These are phyloP conservation scores for Caiman crocodilus DNA, from an alignment of 2,797 vertebrate species.

Conservation along the genomic window DNA sequence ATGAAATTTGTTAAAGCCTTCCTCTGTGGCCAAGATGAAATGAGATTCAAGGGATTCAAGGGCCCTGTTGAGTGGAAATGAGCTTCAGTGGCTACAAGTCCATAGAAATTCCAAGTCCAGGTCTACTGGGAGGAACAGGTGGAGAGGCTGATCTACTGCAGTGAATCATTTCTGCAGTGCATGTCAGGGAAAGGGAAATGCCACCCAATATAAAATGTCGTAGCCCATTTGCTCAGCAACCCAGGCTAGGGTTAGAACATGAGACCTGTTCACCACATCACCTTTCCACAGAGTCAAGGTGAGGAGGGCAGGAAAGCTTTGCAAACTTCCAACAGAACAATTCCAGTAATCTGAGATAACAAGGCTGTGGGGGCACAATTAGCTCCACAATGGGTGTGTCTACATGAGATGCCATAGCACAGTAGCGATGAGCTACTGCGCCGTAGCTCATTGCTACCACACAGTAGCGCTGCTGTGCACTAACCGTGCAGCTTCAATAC, in stretches of 20 bases:
- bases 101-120: not conserved
- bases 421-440: no score
- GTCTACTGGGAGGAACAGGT: not conserved
- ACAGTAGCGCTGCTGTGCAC: no score
- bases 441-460: no score
- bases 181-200: not conserved
- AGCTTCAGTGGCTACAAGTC: not conserved
- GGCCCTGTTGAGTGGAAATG: not conserved
- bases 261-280: not conserved
- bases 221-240: not conserved
- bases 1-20: constrained; percentile 33
- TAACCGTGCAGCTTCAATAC: no score
- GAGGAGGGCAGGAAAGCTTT: not conserved
- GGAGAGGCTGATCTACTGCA: not conserved
- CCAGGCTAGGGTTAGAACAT: not conserved
- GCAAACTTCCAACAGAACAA: not conserved
- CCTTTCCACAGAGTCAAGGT: not conserved
- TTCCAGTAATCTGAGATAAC: constrained; percentile 15
- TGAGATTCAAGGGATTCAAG: constrained; percentile 39
- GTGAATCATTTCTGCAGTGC: rapidly evolving
- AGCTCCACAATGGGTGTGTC: no score
- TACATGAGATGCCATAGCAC: no score
- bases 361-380: constrained; percentile 5
- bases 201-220: not conserved
- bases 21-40: constrained; percentile 24